A percentile compares a stretch with the other conserved stretches of the same genome.
These are phyloP conservation scores for Eristalis pertinax DNA, from an alignment of 2,888 invertebrate genomes.

Conservation along the genomic window DNA sequence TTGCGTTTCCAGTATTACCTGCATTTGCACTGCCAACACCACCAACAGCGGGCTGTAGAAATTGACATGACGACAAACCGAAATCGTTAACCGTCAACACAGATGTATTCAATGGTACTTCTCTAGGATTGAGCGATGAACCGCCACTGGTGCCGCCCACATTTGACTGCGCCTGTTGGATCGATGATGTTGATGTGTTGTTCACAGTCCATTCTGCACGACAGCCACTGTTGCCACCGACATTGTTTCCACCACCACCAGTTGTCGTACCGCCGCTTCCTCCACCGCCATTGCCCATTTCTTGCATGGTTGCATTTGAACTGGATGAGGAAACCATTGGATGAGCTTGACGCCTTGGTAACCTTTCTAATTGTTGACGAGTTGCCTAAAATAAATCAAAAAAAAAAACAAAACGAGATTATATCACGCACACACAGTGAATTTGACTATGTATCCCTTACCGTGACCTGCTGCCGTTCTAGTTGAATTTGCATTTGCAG, in stretches of 20 bases:
- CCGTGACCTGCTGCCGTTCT: slow-evolving; percentile 92
- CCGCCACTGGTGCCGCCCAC: slow-evolving; percentile 79
- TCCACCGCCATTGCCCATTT: slow-evolving; percentile 78
- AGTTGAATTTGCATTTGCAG: slow-evolving; percentile 97
- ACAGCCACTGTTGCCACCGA: slow-evolving; percentile 73
- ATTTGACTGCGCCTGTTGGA: slow-evolving; percentile 80
- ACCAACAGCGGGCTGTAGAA: slow-evolving; percentile 75
- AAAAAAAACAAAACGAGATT: neutral
- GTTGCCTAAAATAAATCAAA: slow-evolving; percentile 84
- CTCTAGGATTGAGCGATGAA: slow-evolving; percentile 80
- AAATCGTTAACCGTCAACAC: slow-evolving; percentile 75
- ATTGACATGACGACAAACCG: slow-evolving; percentile 74
- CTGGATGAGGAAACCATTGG: slow-evolving; percentile 85
- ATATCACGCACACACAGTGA: neutral
- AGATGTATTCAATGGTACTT: slow-evolving; percentile 77
- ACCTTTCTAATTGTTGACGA: slow-evolving; percentile 93
- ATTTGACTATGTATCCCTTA: slow-evolving; percentile 74
- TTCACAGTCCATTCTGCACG: slow-evolving; percentile 80
- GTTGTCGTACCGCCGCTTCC: slow-evolving; percentile 73
- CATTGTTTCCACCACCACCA: slow-evolving; percentile 74
- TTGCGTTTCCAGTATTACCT: slow-evolving; percentile 71
- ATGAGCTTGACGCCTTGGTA: slow-evolving; percentile 91
- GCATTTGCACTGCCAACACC: slow-evolving; percentile 75
- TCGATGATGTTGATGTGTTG: slow-evolving; percentile 77
- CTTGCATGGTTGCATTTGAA: slow-evolving; percentile 83